Conservation (phyloP, 2,797 vertebrate species). For the Rhabdomys pumilio region DNA sequence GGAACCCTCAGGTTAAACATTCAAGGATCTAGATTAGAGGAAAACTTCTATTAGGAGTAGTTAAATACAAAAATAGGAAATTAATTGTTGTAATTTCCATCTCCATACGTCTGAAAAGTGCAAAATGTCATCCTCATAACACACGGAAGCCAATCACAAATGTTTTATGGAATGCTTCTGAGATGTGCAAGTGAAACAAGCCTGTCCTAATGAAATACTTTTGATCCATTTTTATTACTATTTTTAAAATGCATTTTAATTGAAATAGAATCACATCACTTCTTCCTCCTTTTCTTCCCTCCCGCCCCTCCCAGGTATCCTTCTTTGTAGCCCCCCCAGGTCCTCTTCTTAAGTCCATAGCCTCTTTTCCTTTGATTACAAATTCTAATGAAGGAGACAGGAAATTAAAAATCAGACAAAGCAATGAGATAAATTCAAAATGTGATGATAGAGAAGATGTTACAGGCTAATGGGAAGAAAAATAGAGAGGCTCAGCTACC, state of each 20-base stretch:
- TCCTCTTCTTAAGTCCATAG: not conserved
- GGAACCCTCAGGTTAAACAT: not conserved
- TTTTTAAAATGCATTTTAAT: not conserved
- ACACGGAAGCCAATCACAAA: not conserved
- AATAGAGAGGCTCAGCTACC: not conserved
- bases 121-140: not conserved
- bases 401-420: not conserved
- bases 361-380: not conserved
- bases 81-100: not conserved
- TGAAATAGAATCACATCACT: not conserved
- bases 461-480: not conserved
- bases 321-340: too few species aligned
- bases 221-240: not conserved
- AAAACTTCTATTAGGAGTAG: not conserved
- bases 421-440: not conserved
- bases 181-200: not conserved
- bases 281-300: too few species aligned
- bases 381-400: not conserved
- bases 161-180: not conserved
- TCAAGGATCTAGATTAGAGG: not conserved
- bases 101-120: not conserved
- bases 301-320: too few species aligned
- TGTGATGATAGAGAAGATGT: not conserved
- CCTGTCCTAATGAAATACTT: not conserved
- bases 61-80: slow-evolving; percentile 40